Conservation (phyloP, 2,113 vertebrate species). For the Prunella fulvescens region DNA sequence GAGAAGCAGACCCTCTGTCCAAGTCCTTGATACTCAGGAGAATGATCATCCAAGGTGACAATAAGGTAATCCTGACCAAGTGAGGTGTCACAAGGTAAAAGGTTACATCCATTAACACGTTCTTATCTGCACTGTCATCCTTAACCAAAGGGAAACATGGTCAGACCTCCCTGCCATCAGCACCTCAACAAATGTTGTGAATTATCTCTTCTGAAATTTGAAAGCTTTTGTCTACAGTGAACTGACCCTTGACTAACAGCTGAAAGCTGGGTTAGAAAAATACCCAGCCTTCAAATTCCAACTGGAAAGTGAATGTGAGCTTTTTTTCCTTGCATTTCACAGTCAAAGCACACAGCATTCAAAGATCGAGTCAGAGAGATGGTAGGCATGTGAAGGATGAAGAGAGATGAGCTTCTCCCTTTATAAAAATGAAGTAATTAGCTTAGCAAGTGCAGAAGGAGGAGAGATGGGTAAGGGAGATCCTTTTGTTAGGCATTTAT, state of each 20-base stretch:
- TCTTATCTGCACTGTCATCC: background rate
- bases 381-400: background rate
- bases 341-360: background rate
- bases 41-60: background rate
- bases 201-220: constrained; percentile 17
- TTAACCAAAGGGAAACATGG: background rate
- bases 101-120: background rate
- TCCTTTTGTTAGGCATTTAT: background rate
- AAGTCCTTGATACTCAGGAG: background rate
- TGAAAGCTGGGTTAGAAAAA: constrained; percentile 9
- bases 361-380: background rate
- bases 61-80: background rate
- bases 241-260: constrained; percentile 11
- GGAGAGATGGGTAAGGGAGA: background rate
- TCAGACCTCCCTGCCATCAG: background rate
- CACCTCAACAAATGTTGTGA: background rate
- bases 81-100: background rate
- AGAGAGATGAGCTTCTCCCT: background rate
- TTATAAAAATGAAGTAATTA: constrained; percentile 41
- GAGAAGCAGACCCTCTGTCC: background rate
- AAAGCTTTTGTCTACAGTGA: constrained; percentile 23
- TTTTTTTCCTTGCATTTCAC: constrained; percentile 4
- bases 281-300: background rate
- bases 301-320: background rate
- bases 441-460: background rate